Percentiles rank a stretch among this genome's conserved stretches.
Evolutionary conservation across 23 tunicate genomes (phyloP).

Genomic region (Pegea sp.): DNA sequence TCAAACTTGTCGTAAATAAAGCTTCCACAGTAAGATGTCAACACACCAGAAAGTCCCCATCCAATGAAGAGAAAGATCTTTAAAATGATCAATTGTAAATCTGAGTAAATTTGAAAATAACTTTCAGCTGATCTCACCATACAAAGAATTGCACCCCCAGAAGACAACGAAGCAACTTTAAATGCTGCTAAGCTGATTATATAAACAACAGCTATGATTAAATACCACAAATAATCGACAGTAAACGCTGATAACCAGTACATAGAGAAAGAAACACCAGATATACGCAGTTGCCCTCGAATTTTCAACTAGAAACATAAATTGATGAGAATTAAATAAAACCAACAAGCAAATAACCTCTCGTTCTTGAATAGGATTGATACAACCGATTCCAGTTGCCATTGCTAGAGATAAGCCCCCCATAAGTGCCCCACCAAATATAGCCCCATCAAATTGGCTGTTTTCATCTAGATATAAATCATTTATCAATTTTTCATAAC

Average conservation of each 20-base stretch:
- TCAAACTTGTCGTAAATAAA: conserved; percentile 37
- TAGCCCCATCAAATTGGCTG: conserved; percentile 48
- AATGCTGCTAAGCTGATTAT: conserved; percentile 46
- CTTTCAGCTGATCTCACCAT: conserved; percentile 58
- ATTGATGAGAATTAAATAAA: background rate
- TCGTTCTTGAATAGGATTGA: conserved; percentile 50
- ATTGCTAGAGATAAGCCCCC: conserved; percentile 36
- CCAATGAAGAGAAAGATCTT: conserved; percentile 64
- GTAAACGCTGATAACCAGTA: conserved; percentile 49
- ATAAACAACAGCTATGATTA: conserved; percentile 16
- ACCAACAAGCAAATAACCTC: conserved; percentile 21
- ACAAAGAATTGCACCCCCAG: conserved; percentile 35
- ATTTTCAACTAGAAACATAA: conserved; percentile 24
- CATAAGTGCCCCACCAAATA: conserved; percentile 67
- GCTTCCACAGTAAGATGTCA: conserved; percentile 48
- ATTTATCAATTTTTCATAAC: too few species aligned
- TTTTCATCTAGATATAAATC: too few species aligned
- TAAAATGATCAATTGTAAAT: too few species aligned
- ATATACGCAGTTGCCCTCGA: conserved; percentile 48
- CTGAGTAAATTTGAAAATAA: too few species aligned
- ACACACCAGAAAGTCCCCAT: conserved; percentile 42
- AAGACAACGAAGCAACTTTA: conserved; percentile 9
- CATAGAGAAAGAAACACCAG: conserved; percentile 35
- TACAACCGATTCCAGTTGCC: conserved; percentile 10
- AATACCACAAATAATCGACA: conserved; percentile 24